These are phyloP conservation scores for Poeciliopsis occidentalis DNA, from an alignment of 2,113 vertebrate genomes.

Conservation along the genomic window DNA sequence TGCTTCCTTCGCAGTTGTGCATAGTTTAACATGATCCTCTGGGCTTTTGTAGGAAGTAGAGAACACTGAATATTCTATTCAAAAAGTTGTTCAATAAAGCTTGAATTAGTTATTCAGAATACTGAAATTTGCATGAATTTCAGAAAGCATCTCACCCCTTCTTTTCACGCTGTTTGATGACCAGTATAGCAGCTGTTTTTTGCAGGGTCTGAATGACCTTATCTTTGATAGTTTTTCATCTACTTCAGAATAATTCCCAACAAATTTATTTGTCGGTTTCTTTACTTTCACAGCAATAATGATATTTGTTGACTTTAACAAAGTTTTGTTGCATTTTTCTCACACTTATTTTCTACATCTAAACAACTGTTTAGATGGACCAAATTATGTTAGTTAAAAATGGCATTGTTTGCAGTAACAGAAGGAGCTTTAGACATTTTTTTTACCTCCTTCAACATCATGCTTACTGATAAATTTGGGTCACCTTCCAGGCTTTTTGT, in stretches of 20 bases:
- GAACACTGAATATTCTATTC: neutral
- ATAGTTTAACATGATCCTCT: neutral
- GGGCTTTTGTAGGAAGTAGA: neutral
- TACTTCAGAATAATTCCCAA: neutral
- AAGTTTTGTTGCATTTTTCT: neutral
- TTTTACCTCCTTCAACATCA: no score
- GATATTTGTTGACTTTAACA: no score
- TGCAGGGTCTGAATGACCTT: neutral
- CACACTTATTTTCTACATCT: neutral
- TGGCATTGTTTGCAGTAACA: no score
- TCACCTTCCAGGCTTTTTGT: no score
- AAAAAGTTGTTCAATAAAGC: neutral
- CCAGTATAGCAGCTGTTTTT: neutral
- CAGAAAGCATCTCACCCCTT: neutral
- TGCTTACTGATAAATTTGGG: no score
- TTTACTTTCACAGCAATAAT: neutral
- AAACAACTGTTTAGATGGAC: neutral
- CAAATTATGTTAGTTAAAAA: neutral
- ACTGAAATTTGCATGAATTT: neutral
- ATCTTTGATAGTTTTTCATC: neutral
- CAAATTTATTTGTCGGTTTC: no score
- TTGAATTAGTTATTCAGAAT: neutral
- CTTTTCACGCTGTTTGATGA: neutral
- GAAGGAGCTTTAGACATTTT: no score
- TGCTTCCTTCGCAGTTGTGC: neutral